These are phyloP conservation scores for Eulemur rufifrons DNA, from an alignment of 2,113 vertebrate species.

Conservation along the genomic window DNA sequence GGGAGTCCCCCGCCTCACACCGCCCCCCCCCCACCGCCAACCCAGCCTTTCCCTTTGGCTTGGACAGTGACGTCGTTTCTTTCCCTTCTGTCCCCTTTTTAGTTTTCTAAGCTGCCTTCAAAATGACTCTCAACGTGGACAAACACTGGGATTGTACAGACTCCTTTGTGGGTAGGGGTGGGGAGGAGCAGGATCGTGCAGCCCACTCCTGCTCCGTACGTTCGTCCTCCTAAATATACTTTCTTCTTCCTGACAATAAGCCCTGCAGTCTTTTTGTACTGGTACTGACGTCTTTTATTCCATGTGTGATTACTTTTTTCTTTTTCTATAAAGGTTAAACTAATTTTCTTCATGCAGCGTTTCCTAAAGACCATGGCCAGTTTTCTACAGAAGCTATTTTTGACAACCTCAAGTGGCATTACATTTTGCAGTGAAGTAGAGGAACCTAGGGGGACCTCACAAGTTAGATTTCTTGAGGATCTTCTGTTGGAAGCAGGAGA, in stretches of 20 bases:
- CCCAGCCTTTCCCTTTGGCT: neutral
- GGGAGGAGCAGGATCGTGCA: neutral
- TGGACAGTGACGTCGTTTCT: neutral
- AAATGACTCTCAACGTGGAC: constrained; percentile 20
- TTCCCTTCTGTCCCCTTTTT: neutral
- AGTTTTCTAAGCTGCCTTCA: constrained; percentile 67
- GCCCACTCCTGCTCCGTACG: neutral
- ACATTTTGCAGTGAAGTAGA: constrained; percentile 80
- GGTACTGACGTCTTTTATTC: constrained; percentile 61
- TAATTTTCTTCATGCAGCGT: constrained; percentile 85
- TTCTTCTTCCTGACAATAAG: constrained; percentile 78
- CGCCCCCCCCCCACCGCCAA: neutral
- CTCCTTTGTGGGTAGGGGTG: neutral
- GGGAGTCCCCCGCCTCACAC: neutral
- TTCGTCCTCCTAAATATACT: neutral
- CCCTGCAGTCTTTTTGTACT: constrained; percentile 76
- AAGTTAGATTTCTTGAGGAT: constrained; percentile 76
- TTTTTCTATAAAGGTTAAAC: constrained; percentile 83
- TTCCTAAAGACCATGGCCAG: constrained; percentile 86
- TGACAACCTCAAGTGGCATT: constrained; percentile 86
- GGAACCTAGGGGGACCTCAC: constrained; percentile 61
- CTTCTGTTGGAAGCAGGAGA: constrained; percentile 54
- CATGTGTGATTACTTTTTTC: constrained; percentile 53
- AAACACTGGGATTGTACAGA: constrained; percentile 42
- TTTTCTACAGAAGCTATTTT: constrained; percentile 90